Conservation (phyloP, 30 jellyfish, hydroid and myxozoan species). For the Nemopilema nomurai region DNA sequence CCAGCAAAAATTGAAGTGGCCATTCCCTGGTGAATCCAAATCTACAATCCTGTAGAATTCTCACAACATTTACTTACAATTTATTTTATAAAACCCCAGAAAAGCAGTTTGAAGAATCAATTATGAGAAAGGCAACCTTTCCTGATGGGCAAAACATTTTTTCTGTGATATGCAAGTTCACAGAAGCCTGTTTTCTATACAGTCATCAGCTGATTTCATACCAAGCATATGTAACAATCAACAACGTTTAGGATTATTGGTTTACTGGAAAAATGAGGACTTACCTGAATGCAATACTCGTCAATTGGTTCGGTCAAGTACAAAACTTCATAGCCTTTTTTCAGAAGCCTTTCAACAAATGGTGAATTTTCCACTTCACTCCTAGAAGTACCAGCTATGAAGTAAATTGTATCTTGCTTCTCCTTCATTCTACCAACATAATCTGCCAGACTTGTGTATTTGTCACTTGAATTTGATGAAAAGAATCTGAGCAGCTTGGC, state of each 20-base stretch:
- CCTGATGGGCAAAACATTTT: no score
- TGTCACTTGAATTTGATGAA: constrained; percentile 85
- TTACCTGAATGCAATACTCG: constrained; percentile 93
- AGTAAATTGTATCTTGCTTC: constrained; percentile 91
- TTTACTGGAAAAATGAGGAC: neutral
- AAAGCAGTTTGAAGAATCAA: no score
- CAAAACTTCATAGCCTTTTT: constrained; percentile 96
- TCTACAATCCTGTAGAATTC: no score
- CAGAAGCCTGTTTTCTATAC: no score
- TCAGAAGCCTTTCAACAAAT: constrained; percentile 91
- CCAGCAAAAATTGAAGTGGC: no score
- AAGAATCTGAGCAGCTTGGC: constrained; percentile 91
- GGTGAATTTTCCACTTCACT: constrained; percentile 97
- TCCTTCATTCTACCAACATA: constrained; percentile 97
- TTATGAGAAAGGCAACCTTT: no score
- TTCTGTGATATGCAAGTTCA: no score
- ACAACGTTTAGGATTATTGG: no score
- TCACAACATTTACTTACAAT: no score
- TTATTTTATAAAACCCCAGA: no score
- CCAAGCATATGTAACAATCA: neutral
- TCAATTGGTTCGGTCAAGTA: constrained; percentile 97
- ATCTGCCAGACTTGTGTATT: constrained; percentile 92
- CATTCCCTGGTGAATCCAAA: no score
- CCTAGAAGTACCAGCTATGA: constrained; percentile 95
- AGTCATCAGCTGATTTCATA: no score